Percentiles rank a stretch among this genome's conserved stretches.
Conservation (phyloP, 2,888 invertebrate species). For the Troilus luridus region DNA sequence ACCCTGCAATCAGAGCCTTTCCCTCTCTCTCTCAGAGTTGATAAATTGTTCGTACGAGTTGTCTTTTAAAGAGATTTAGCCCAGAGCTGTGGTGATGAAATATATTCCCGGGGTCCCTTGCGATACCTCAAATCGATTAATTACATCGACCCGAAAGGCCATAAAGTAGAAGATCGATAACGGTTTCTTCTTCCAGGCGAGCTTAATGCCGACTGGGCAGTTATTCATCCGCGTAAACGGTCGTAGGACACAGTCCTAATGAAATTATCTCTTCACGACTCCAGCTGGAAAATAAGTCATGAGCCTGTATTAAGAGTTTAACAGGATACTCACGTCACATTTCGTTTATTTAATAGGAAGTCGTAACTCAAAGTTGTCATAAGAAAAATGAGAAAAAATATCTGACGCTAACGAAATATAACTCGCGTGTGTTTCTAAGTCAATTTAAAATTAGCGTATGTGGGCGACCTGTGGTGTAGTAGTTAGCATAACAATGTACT, state of each 20-base stretch:
- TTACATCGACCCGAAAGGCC: background rate
- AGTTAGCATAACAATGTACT: too few species aligned
- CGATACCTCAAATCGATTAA: background rate
- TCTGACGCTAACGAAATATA: too few species aligned
- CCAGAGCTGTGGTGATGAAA: background rate
- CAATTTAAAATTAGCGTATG: too few species aligned
- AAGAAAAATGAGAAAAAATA: too few species aligned
- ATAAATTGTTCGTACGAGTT: background rate
- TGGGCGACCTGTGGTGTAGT: too few species aligned
- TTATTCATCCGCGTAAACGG: constrained; percentile 8
- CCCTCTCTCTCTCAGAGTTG: background rate
- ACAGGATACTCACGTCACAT: background rate
- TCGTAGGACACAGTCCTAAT: background rate
- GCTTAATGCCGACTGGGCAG: background rate
- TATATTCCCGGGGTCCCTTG: background rate
- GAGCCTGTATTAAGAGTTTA: background rate
- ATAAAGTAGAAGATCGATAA: constrained; percentile 13
- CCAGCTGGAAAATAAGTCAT: background rate
- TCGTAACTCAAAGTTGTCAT: background rate
- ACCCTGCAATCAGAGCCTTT: constrained; percentile 15
- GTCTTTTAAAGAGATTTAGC: constrained; percentile 2
- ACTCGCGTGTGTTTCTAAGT: too few species aligned
- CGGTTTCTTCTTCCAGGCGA: background rate
- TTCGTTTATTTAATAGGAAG: background rate
- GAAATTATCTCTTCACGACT: background rate